A percentile compares a stretch with the other conserved stretches of the same genome.
Evolutionary conservation across 2,113 vertebrate species (phyloP).

Genomic region (Halichoeres trimaculatus): DNA sequence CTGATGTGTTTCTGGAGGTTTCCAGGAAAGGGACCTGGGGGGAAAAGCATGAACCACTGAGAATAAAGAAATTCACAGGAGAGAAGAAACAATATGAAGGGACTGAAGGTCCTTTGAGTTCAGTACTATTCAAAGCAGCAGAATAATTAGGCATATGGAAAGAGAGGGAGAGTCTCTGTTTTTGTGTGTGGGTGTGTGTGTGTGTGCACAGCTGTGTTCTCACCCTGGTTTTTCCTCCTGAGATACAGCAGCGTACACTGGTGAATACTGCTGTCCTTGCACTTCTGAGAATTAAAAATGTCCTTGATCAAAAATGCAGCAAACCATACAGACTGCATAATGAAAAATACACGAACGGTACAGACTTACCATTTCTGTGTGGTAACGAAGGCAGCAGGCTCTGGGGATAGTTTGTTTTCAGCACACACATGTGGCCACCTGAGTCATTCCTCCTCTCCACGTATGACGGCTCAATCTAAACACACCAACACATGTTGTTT

Average conservation of each 20-base stretch:
- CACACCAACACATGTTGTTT: neutral
- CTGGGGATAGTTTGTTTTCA: conserved; percentile 51
- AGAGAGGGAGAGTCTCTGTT: neutral
- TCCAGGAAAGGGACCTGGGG: conserved; percentile 65
- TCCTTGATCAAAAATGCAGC: neutral
- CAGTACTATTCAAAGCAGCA: neutral
- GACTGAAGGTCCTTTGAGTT: neutral
- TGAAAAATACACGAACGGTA: neutral
- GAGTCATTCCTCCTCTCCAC: conserved; percentile 49
- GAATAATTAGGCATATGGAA: neutral
- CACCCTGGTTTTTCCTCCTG: conserved; percentile 72
- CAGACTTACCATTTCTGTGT: conserved; percentile 65
- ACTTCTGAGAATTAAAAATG: conserved; percentile 49
- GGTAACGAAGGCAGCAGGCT: conserved; percentile 32
- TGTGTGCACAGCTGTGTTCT: neutral
- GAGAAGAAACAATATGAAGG: neutral
- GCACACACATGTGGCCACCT: conserved; percentile 25
- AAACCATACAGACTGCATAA: neutral
- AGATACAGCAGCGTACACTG: conserved; percentile 50
- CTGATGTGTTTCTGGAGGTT: conserved; percentile 64
- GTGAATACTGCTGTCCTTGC: conserved; percentile 64
- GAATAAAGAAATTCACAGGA: conserved; percentile 19
- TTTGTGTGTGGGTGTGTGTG: neutral
- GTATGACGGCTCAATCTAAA: conserved; percentile 55
- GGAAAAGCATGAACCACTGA: conserved; percentile 22